Evolutionary conservation across 1,140 invertebrate genomes (phyloP), one percentile per base, ranked within the genome.

Genomic region (Macrosteles quadrilineatus): DNA sequence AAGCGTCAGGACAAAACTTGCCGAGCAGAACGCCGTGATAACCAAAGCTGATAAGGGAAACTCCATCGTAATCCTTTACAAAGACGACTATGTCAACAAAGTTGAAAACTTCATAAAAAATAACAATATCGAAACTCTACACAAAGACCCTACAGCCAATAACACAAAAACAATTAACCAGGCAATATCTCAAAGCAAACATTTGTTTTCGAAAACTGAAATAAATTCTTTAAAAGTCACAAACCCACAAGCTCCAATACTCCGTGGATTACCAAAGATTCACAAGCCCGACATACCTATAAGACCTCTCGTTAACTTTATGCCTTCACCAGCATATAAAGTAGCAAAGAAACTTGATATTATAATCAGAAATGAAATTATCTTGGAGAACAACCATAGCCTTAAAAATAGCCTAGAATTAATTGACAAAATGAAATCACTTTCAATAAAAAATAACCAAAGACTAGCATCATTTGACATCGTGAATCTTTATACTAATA

Each of bases 231-330:
- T 17, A 30, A 29, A 69, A 68, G 45, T 29, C 11, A 2, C 71
- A 27, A 31, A 62, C 67, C 0, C 3, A 11, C 9, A 64, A 64
- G 30, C 23, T 25, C 57, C 25, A 9, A 62, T 27, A 9, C 29
- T 62, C 11, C 9, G 29, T 25, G 57, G 57, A 2, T 27, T 31
- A 25, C 57, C 57, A 62, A 62, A 62, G 11, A 31, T 62, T 25
- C 57, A 62, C 19, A 62, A 62, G 27, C 23, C 9, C 23, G 23
- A 62, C 27, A 19, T 62, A n/a, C 57, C 57, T 25, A 62, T 62
- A 3, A 4, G 57, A 6, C 23, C 25, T 25, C 25, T 62, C 4
- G 57, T 62, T 2, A 62, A 62, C 19, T 62, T 62, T 30, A 62
- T 62, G 23, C 57, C 57, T 2, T 62, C 57, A 3, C 25, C 57